Conservation (phyloP, 1,140 invertebrate genomes). For the Tetranychus cinnabarinus region DNA sequence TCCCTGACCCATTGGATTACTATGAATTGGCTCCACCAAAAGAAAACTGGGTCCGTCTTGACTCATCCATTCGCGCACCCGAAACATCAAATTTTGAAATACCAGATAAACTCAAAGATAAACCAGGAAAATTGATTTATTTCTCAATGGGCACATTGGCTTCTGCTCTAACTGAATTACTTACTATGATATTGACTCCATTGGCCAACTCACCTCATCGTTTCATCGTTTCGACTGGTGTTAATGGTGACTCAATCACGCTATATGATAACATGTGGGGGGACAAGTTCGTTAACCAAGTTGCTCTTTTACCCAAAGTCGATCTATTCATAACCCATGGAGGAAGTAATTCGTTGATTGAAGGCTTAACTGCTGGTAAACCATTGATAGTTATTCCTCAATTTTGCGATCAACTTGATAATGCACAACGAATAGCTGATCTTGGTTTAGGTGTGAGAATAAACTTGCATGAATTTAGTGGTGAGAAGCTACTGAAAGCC, state of each 20-base stretch:
- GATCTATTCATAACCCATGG: not conserved
- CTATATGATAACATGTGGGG: not conserved
- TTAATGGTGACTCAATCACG: not conserved
- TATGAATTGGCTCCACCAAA: no score
- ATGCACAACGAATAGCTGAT: not conserved
- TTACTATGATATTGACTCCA: not conserved
- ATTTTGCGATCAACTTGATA: constrained; percentile 3
- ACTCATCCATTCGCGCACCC: no score
- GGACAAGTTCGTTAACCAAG: not conserved
- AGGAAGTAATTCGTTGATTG: not conserved
- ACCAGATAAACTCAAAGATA: not conserved
- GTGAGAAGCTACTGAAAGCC: not conserved
- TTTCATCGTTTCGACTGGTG: not conserved
- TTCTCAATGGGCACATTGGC: not conserved
- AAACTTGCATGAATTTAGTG: not conserved
- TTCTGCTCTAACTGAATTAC: not conserved
- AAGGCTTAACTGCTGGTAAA: not conserved
- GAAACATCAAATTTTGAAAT: no score
- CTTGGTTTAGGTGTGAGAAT: not conserved
- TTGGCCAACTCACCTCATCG: not conserved
- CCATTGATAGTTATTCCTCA: not conserved
- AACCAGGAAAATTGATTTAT: not conserved
- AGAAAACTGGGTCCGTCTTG: no score
- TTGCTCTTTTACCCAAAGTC: not conserved
- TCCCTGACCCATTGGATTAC: no score